Base-by-base conservation (phyloP, 2,797 vertebrate genomes). In the Danio kyathit region DNA sequence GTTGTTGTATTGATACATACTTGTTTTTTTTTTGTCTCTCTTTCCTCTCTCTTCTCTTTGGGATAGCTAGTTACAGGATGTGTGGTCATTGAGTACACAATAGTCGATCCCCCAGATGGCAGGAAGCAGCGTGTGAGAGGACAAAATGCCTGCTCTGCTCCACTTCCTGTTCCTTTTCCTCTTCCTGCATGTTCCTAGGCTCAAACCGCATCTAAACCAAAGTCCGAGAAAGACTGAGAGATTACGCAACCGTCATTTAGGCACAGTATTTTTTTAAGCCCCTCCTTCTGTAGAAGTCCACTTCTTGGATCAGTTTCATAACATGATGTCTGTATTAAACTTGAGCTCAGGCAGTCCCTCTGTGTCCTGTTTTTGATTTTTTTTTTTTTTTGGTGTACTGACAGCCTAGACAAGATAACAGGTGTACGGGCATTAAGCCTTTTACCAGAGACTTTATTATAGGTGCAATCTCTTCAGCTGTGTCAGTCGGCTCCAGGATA, bases 81-180 rank as follows among this genome's bases (percentile, higher is more conserved):
- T 91, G 87, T 89, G 88, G 79, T 82, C 29, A 80, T 71, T 76
- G 82, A 76, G 80, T 86, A 88, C 89, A 94, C 93, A 94, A 93
- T 93, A 90, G 93, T 84, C 67, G 79, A 89, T 88, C 88, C 88
- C 86, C 89, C 90, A 93, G 91, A 93, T 93, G 92, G 91, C 93
- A 94, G 94, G 94, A 94, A 94, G 92, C 88, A 19, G 76, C 49
- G 86, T 89, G 88, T 76, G 54, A 88, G 82, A 92, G 92, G 91
- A 89, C 85, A 74, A 79, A 90, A 90, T 90, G 88, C 90, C 65
- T 48, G 29, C 60, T 84, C 89, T 88, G 84, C 84, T 89, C 81
- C 73, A 88, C 90, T 91, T 94, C 91, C 93, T 91, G 85, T 80
- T 89, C 89, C 89, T 56, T 74, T 80, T 90, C 88, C 88, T 88